Conservation (phyloP, 2,797 vertebrate species). For the Prionace glauca region DNA sequence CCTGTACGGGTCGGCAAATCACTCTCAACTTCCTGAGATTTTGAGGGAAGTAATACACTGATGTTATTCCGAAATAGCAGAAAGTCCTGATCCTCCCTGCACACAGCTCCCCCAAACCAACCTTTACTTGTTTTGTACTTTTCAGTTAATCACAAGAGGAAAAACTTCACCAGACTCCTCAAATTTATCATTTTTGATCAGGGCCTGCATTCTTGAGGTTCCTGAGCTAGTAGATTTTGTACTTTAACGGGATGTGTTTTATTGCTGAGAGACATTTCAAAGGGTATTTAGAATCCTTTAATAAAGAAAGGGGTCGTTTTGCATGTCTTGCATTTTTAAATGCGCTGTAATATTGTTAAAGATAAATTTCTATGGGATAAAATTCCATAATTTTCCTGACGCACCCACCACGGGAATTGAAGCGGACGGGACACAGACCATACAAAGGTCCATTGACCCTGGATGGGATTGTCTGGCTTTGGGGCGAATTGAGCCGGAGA, state of each 20-base stretch:
- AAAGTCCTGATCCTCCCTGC: not conserved
- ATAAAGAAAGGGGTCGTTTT: not conserved
- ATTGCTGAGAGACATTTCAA: not conserved
- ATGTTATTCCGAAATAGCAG: not conserved
- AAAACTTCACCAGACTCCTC: not conserved
- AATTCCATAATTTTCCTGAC: too few species aligned
- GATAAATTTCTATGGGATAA: not conserved
- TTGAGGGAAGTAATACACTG: not conserved
- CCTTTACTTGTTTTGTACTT: not conserved
- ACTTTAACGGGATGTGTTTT: not conserved
- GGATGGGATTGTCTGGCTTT: too few species aligned
- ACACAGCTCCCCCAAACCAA: not conserved
- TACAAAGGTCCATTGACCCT: too few species aligned
- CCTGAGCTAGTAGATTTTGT: not conserved
- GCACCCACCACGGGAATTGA: too few species aligned
- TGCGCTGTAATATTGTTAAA: not conserved
- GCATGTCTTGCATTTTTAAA: not conserved
- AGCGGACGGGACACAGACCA: too few species aligned
- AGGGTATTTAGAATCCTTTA: not conserved
- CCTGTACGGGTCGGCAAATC: not conserved
- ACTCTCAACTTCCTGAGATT: not conserved
- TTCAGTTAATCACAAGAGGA: not conserved
- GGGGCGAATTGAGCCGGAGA: too few species aligned
- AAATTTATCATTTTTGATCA: not conserved
- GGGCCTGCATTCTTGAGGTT: not conserved